Evolutionary conservation across 1,140 invertebrate species (phyloP).

Genomic region (Anastatus disparis): DNA sequence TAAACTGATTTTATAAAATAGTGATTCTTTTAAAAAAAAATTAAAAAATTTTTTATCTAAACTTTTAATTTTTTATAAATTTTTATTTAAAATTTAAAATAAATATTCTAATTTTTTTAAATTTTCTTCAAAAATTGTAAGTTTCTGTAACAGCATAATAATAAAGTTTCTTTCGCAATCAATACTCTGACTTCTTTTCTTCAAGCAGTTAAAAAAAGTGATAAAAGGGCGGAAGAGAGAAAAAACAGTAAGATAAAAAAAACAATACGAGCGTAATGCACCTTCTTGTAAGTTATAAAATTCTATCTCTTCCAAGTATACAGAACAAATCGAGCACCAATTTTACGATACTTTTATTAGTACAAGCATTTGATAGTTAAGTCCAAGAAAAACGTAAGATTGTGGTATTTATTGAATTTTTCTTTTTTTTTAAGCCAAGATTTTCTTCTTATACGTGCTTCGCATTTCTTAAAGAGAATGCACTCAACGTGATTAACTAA

Average conservation of each 20-base stretch:
- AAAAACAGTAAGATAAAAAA: background rate
- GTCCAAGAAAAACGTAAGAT: background rate
- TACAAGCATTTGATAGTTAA: conserved; percentile 36
- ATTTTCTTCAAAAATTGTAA: too few relatives aligned
- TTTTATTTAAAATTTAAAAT: too few relatives aligned
- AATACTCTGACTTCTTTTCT: too few relatives aligned
- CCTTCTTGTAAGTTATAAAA: conserved; percentile 19
- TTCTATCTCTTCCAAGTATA: too few relatives aligned
- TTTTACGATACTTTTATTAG: conserved; percentile 28
- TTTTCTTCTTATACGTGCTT: background rate
- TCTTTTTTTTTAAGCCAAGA: too few relatives aligned
- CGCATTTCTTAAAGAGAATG: background rate
- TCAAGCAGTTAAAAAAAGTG: background rate
- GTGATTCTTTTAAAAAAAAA: too few relatives aligned
- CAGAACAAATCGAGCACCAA: conserved; percentile 9
- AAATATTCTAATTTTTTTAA: too few relatives aligned
- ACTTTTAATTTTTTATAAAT: too few relatives aligned
- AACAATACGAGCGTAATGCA: background rate
- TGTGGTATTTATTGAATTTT: conserved; percentile 12
- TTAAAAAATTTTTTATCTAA: too few relatives aligned
- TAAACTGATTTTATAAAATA: too few relatives aligned
- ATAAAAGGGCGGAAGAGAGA: background rate
- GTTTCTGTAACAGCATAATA: too few relatives aligned
- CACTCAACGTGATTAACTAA: background rate
- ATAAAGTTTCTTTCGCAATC: too few relatives aligned